These are phyloP conservation scores for Engystomops pustulosus DNA, from an alignment of 2,113 vertebrate species.

Conservation along the genomic window DNA sequence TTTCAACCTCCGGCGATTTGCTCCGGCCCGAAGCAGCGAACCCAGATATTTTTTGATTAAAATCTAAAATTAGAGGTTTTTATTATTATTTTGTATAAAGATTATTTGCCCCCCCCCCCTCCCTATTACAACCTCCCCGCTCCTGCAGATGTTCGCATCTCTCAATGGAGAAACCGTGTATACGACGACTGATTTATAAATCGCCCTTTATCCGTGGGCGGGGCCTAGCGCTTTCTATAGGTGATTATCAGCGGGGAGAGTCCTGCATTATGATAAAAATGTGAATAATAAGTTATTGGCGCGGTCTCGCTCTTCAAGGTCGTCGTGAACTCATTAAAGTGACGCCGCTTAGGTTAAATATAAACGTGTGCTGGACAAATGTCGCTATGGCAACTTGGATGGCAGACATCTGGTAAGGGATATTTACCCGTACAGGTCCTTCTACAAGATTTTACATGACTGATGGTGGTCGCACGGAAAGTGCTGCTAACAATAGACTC, in stretches of 20 bases:
- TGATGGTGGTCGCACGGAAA: background rate
- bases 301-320: background rate
- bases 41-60: too few species aligned
- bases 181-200: too few species aligned
- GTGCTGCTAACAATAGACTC: too few species aligned
- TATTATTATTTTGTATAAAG: too few species aligned
- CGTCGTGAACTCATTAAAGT: background rate
- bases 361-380: background rate
- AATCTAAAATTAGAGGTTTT: too few species aligned
- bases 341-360: background rate
- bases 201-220: too few species aligned
- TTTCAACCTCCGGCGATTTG: too few species aligned
- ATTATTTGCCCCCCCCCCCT: too few species aligned
- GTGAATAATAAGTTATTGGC: background rate
- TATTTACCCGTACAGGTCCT: background rate
- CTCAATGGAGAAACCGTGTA: too few species aligned
- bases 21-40: too few species aligned
- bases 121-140: too few species aligned
- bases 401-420: background rate
- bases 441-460: background rate
- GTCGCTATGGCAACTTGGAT: conserved; percentile 18
- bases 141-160: too few species aligned
- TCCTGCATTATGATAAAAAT: background rate
- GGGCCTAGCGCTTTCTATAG: background rate
- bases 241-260: background rate